Evolutionary conservation across 2,888 invertebrate genomes (phyloP).

Genomic region (Drosophila setosimentum): DNA sequence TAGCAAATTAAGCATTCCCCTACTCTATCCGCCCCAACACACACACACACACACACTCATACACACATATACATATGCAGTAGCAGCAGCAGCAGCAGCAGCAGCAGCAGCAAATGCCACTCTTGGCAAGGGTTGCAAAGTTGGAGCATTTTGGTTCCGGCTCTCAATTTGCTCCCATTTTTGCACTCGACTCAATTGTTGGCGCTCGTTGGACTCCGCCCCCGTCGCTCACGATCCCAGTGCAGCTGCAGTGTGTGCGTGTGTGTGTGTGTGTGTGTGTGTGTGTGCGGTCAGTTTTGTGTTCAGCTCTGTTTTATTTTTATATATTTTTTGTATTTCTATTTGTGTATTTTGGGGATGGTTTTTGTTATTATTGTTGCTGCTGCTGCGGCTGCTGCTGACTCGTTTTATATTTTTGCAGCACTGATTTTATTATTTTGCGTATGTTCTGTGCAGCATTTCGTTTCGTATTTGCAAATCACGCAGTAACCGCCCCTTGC

Average conservation of each 20-base stretch:
- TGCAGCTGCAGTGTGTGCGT: slow-evolving; percentile 42
- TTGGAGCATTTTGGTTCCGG: slow-evolving; percentile 41
- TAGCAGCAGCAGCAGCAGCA: neutral
- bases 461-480: slow-evolving; percentile 56
- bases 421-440: slow-evolving; percentile 68
- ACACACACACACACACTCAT: slow-evolving; percentile 19
- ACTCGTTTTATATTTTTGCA: slow-evolving; percentile 62
- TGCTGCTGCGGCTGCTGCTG: slow-evolving; percentile 22
- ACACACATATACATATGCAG: slow-evolving; percentile 10
- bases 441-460: slow-evolving; percentile 54
- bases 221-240: slow-evolving; percentile 48
- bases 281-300: slow-evolving; percentile 51
- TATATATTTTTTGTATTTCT: slow-evolving; percentile 18
- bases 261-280: slow-evolving; percentile 26
- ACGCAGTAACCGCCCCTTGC: slow-evolving; percentile 29
- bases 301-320: slow-evolving; percentile 25
- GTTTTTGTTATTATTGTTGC: slow-evolving; percentile 26
- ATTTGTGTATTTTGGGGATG: slow-evolving; percentile 37
- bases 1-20: slow-evolving; percentile 68
- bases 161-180: slow-evolving; percentile 34
- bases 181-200: slow-evolving; percentile 56
- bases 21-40: slow-evolving; percentile 28
- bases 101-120: slow-evolving; percentile 18
- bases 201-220: slow-evolving; percentile 64
- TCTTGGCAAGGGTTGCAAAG: slow-evolving; percentile 52